Evolutionary conservation across 2,113 vertebrate genomes (phyloP), one percentile per base, ranked within the genome.

Genomic region (Mus spicilegus): DNA sequence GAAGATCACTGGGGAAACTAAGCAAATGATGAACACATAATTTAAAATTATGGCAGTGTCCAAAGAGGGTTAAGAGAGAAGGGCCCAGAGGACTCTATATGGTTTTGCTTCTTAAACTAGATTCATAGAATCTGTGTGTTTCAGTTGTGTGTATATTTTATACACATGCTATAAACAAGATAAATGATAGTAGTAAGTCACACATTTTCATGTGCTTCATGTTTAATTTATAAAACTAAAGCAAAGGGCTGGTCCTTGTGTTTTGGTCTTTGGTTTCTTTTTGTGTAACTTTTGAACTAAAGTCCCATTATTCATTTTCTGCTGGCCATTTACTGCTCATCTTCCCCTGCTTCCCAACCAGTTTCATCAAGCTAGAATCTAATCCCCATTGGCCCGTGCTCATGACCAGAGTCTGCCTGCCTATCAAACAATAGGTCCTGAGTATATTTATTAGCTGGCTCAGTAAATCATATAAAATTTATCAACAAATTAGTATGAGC

Each of bases 1-100:
- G 72, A 93, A 92, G 72, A 80, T 92, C n/a, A 92, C 67, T 80
- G 90, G n/a, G 69, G 58, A 93, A 92, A 58, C 16, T 51, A 87
- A 84, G 24, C 20, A 93, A 95, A 42, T n/a, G 42, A 54, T 42
- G 54, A 81, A 77, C 3, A 65, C 30, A 70, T 69, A 85, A 72
- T 77, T 73, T 7, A 81, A 85, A 94, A 86, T 63, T 81, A 22
- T 51, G 22, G 2, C 9, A 91, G 70, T 46, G 76, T 89, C 26
- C 81, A 0, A 86, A 69, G 0, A 17, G 33, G 81, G 20, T 12
- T 80, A 39, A 87, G n/a, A 51, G 78, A 46, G 56, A 86, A 95
- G 24, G 10, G 1, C 6, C 89, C 0, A 1, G 14, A 3, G 54
- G 3, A 11, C 12, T 81, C 70, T 61, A 70, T 63, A 54, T 46